Conservation (phyloP, 2,113 vertebrate genomes). For the Lepidothrix coronata region DNA sequence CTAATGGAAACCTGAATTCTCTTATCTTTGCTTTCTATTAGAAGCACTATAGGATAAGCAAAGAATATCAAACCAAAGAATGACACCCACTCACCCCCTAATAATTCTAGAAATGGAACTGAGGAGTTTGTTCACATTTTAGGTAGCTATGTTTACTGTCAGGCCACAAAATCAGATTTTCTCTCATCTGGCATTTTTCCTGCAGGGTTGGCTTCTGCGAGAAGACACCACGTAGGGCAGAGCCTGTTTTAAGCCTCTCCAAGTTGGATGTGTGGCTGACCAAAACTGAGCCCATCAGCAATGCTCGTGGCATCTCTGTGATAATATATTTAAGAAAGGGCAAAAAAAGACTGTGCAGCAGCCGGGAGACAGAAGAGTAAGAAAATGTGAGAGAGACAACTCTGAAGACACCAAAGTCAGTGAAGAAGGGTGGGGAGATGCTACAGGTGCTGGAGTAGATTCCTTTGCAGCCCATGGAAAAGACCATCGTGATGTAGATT, state of each 20-base stretch:
- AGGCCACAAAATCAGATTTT: neutral
- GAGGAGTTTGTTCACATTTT: neutral
- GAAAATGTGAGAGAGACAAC: neutral
- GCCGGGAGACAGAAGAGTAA: neutral
- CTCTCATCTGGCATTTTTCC: neutral
- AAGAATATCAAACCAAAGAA: neutral
- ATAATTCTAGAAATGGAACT: neutral
- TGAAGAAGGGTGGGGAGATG: neutral
- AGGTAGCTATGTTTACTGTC: neutral
- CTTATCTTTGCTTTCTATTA: neutral
- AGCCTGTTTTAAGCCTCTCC: neutral
- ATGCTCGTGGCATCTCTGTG: neutral
- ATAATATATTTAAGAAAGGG: neutral
- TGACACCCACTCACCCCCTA: rapidly evolving
- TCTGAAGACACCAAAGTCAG: neutral
- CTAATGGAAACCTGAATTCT: neutral
- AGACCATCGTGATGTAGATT: neutral
- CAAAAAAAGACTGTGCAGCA: neutral
- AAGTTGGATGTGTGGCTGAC: rapidly evolving
- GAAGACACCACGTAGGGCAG: neutral
- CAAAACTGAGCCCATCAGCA: neutral
- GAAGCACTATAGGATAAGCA: neutral
- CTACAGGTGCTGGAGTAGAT: neutral
- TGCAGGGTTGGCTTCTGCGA: neutral
- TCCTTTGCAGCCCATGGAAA: neutral